phyloP scores from a whole-genome alignment of 2,888 invertebrate genomes.

The Caradrina kadenii region DNA sequence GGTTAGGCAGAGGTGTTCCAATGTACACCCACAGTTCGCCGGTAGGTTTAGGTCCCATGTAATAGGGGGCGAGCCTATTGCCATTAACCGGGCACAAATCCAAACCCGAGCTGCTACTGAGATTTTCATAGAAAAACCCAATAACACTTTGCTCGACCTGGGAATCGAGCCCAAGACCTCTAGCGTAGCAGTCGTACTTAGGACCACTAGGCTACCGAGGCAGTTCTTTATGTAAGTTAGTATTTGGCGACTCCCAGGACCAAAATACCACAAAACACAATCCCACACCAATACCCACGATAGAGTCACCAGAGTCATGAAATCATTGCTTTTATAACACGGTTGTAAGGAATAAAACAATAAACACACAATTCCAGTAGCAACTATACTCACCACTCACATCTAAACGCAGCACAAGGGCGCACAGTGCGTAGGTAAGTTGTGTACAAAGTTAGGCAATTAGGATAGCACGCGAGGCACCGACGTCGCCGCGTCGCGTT shows the following conservation, averaged over 20 bases:
- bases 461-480: constrained; percentile 85
- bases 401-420: constrained; percentile 57
- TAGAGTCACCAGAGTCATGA: not conserved
- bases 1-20: no score
- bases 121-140: no score
- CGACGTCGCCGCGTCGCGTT: constrained; percentile 77
- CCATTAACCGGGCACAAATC: no score
- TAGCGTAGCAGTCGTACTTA: no score
- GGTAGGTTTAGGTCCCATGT: no score
- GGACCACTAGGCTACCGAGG: no score
- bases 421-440: constrained; percentile 61
- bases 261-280: not conserved
- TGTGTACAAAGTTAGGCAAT: constrained; percentile 75
- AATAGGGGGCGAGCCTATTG: no score
- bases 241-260: not conserved
- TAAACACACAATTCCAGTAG: constrained; percentile 22
- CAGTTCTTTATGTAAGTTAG: no score
- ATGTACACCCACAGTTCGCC: no score
- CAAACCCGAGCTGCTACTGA: no score
- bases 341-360: constrained; percentile 12
- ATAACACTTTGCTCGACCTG: no score
- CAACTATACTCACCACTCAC: constrained; percentile 21
- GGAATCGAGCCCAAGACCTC: no score
- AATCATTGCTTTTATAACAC: not conserved
- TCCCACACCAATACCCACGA: not conserved